These are phyloP conservation scores for Xerus inauris DNA, from an alignment of 2,113 vertebrate genomes.

Conservation along the genomic window DNA sequence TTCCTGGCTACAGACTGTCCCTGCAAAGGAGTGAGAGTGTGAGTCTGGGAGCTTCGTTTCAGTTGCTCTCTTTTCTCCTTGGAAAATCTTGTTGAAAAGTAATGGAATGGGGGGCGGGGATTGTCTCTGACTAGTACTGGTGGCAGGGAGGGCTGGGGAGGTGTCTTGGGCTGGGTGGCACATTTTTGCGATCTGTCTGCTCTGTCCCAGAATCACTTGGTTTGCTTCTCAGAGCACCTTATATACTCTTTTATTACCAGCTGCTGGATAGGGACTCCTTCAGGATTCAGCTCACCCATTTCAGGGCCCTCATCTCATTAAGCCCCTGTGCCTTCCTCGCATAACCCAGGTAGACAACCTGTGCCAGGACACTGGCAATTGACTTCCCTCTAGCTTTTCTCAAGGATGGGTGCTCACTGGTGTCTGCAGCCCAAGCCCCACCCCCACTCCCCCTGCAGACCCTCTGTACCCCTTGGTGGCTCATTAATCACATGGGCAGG, in stretches of 20 bases:
- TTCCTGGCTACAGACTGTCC: neutral
- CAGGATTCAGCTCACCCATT: neutral
- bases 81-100: neutral
- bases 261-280: neutral
- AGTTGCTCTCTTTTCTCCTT: neutral
- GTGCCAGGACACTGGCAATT: neutral
- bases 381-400: neutral
- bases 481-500: slow-evolving; percentile 81
- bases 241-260: neutral
- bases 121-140: neutral
- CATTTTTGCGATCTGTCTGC: neutral
- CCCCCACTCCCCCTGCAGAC: neutral
- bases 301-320: neutral
- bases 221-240: neutral
- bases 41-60: neutral
- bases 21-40: neutral
- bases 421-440: neutral
- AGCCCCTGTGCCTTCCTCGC: rapidly evolving
- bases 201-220: neutral
- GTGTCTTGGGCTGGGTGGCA: neutral
- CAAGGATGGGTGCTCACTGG: neutral
- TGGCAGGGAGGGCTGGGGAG: neutral
- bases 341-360: rapidly evolving
- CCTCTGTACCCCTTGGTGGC: slow-evolving; percentile 62
- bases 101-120: rapidly evolving